phyloP scores from a whole-genome alignment of 2,888 invertebrate species.

The Corythucha ciliata region DNA sequence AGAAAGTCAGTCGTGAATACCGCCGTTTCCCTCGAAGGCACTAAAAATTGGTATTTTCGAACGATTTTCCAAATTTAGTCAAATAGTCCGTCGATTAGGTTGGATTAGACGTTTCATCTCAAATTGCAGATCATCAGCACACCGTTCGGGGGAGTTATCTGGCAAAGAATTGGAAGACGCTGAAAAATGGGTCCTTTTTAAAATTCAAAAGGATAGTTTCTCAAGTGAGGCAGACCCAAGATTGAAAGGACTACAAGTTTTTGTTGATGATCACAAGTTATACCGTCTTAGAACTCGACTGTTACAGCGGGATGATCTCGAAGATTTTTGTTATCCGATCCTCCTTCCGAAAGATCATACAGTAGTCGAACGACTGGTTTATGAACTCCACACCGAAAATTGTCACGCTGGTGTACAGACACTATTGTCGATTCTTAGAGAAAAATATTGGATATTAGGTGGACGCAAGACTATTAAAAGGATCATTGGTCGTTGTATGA shows the following conservation, averaged over 20 bases:
- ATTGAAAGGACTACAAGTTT: neutral
- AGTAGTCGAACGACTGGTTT: constrained; percentile 30
- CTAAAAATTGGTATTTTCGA: neutral
- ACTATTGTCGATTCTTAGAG: constrained; percentile 25
- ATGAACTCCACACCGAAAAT: constrained; percentile 18
- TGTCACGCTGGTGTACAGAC: constrained; percentile 29
- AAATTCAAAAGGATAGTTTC: neutral
- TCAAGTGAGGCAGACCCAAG: neutral
- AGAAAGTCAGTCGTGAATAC: neutral
- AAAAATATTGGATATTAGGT: constrained; percentile 29
- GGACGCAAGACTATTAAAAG: constrained; percentile 24
- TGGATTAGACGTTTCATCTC: constrained; percentile 29
- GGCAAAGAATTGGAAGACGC: neutral
- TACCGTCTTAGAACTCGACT: constrained; percentile 22
- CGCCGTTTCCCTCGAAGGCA: neutral
- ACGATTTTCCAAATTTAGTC: constrained; percentile 30
- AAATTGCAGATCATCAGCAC: neutral
- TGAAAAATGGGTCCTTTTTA: neutral
- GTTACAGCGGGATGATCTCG: constrained; percentile 13
- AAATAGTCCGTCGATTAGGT: constrained; percentile 32
- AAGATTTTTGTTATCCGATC: constrained; percentile 25
- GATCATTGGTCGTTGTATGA: constrained; percentile 22
- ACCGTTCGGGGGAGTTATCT: neutral
- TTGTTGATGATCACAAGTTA: constrained; percentile 25
- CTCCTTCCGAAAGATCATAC: constrained; percentile 34